These are phyloP conservation scores for Branchellion lobata DNA, from an alignment of 2,888 invertebrate species.

Conservation along the genomic window DNA sequence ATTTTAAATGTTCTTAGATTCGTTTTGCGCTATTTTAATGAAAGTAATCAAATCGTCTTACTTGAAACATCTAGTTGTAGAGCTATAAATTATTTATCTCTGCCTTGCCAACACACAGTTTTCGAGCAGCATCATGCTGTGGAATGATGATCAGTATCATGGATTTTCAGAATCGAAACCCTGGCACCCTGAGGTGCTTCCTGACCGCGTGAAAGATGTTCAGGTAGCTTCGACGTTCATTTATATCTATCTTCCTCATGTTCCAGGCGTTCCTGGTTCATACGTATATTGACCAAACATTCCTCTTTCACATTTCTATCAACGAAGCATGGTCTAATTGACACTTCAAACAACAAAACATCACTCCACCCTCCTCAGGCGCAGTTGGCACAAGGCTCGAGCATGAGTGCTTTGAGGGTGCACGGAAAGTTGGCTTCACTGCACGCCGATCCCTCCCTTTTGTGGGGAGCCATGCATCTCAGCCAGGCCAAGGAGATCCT, in stretches of 20 bases:
- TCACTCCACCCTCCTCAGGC: slow-evolving; percentile 51
- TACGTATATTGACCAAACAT: too few species aligned
- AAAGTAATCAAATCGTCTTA: not conserved
- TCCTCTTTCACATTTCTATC: too few species aligned
- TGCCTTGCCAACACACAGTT: too few species aligned
- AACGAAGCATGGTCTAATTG: not conserved
- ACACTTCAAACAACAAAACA: not conserved
- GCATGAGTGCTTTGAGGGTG: slow-evolving; percentile 53
- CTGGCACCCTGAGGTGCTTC: slow-evolving; percentile 57
- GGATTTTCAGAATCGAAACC: slow-evolving; percentile 56
- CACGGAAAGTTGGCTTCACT: slow-evolving; percentile 54
- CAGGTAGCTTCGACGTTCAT: slow-evolving; percentile 52
- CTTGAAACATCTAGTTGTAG: too few species aligned
- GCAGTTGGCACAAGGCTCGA: slow-evolving; percentile 54
- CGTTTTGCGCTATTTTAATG: not conserved
- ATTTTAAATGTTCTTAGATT: not conserved
- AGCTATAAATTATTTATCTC: too few species aligned
- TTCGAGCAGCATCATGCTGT: slow-evolving; percentile 61
- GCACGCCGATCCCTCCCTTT: slow-evolving; percentile 57
- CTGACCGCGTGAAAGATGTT: slow-evolving; percentile 55
- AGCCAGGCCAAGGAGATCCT: slow-evolving; percentile 53
- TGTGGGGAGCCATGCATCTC: slow-evolving; percentile 56
- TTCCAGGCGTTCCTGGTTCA: too few species aligned
- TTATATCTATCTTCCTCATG: not conserved
- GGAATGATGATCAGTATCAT: slow-evolving; percentile 56